A percentile compares a stretch with the other conserved stretches of the same genome.
Conservation (phyloP, 2,888 invertebrate genomes). For the Drosophila affinis region DNA sequence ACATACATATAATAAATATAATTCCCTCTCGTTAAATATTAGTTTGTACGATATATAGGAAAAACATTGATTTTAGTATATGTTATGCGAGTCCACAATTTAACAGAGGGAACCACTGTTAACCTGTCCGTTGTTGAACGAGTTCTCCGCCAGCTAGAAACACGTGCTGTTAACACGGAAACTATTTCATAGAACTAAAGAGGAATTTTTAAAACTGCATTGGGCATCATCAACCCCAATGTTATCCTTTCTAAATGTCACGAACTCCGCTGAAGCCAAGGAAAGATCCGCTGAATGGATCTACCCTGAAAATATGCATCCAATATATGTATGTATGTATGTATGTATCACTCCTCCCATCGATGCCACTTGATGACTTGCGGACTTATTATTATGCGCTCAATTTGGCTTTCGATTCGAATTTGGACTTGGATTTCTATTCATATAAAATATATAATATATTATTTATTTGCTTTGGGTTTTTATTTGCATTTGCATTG, state of each 20-base stretch:
- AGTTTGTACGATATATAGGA: too few species aligned
- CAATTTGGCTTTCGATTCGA: conserved; percentile 5
- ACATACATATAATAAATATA: too few species aligned
- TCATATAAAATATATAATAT: not conserved
- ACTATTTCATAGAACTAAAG: too few species aligned
- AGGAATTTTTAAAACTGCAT: too few species aligned
- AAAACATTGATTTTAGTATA: too few species aligned
- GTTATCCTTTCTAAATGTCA: not conserved
- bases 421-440: not conserved
- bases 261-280: not conserved
- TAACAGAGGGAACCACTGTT: too few species aligned
- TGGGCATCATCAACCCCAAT: not conserved
- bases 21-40: too few species aligned
- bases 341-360: not conserved
- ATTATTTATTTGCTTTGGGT: not conserved
- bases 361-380: not conserved
- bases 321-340: too few species aligned
- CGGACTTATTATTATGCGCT: conserved; percentile 1
- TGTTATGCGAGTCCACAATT: too few species aligned
- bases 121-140: too few species aligned
- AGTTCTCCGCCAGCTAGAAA: too few species aligned
- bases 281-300: not conserved
- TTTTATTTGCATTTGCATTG: not conserved
- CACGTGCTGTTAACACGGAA: too few species aligned
- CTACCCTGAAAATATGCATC: not conserved